Conservation (phyloP, 2,113 vertebrate genomes). For the Ciconia stormi region DNA sequence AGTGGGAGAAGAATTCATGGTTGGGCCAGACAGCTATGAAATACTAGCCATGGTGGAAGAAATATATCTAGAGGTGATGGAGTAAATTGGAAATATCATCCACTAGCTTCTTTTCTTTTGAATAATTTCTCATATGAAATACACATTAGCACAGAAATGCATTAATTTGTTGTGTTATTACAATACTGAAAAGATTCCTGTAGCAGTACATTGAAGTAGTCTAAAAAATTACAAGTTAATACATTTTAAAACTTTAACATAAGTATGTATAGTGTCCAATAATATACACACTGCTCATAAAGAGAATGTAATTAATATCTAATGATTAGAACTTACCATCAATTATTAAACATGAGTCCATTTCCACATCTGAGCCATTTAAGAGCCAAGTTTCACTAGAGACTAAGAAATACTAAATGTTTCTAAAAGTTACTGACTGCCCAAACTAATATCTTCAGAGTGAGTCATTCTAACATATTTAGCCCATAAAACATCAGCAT, state of each 20-base stretch:
- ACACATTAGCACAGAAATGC: background rate
- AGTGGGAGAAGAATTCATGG: background rate
- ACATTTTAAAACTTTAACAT: background rate
- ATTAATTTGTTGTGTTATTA: background rate
- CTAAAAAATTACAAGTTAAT: background rate
- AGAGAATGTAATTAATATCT: background rate
- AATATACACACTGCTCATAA: background rate
- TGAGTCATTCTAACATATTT: conserved; percentile 7
- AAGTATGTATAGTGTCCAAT: background rate
- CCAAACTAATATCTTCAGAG: background rate
- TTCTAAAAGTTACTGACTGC: conserved; percentile 2
- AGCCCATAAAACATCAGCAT: background rate
- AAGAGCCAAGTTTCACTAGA: background rate
- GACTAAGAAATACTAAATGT: background rate
- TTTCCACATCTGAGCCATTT: background rate
- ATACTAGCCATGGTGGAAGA: background rate
- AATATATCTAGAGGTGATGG: background rate
- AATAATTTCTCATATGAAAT: background rate
- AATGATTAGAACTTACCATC: background rate
- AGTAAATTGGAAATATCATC: background rate
- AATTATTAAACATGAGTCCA: background rate
- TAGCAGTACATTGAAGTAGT: background rate
- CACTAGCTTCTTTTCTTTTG: background rate
- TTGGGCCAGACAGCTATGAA: background rate
- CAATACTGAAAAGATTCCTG: background rate